Evolutionary conservation across 2,888 invertebrate species (phyloP).

Genomic region (Aspidiotus destructor): DNA sequence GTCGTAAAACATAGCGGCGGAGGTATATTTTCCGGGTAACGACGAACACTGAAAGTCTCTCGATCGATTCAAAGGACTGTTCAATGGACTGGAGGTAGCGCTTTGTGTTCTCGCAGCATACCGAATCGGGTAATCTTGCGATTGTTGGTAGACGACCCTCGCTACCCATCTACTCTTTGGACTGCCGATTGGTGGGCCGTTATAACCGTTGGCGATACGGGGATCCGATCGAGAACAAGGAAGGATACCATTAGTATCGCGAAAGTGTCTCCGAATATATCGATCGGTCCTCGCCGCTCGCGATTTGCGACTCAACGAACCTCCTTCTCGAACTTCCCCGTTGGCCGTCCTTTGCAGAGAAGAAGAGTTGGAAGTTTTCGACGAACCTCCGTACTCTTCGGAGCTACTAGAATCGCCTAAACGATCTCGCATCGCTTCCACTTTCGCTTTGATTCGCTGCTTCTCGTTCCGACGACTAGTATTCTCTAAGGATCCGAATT

Average conservation of each 20-base stretch:
- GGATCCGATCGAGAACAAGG: not conserved
- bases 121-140: conserved; percentile 16
- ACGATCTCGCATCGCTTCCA: conserved; percentile 46
- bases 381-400: conserved; percentile 41
- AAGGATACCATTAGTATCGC: not conserved
- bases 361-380: conserved; percentile 55
- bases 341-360: conserved; percentile 58
- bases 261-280: conserved; percentile 57
- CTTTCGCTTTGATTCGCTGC: conserved; percentile 56
- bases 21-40: conserved; percentile 12
- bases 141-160: conserved; percentile 22
- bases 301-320: conserved; percentile 57
- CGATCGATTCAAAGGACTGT: conserved; percentile 11
- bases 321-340: conserved; percentile 42
- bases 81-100: conserved; percentile 24
- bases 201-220: not conserved
- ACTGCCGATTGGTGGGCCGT: conserved; percentile 12
- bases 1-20: not conserved
- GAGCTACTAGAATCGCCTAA: conserved; percentile 18
- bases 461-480: conserved; percentile 28
- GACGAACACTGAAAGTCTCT: conserved; percentile 14
- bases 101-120: conserved; percentile 21
- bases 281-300: conserved; percentile 69
- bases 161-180: conserved; percentile 22
- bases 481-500: conserved; percentile 30